These are phyloP conservation scores for Batillaria attramentaria DNA, from an alignment of 1,140 invertebrate species.

Conservation along the genomic window DNA sequence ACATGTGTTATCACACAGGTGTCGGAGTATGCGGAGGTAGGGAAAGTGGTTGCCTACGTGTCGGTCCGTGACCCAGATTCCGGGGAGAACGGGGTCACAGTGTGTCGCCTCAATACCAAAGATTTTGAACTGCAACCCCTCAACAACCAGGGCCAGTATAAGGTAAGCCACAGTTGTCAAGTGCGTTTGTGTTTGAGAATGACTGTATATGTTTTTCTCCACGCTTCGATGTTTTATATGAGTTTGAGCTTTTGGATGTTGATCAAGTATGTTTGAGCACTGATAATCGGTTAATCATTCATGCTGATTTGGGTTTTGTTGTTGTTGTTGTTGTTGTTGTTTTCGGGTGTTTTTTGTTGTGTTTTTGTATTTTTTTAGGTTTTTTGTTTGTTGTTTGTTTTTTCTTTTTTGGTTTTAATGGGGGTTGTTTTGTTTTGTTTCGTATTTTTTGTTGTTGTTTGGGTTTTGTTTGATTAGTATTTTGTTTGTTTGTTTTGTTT, in stretches of 20 bases:
- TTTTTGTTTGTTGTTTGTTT: too few relatives aligned
- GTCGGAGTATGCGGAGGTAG: constrained; percentile 58
- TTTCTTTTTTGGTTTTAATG: too few relatives aligned
- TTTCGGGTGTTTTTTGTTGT: too few relatives aligned
- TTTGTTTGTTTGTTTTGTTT: too few relatives aligned
- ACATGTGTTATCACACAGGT: constrained; percentile 44
- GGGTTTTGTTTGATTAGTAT: too few relatives aligned
- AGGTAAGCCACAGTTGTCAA: constrained; percentile 38
- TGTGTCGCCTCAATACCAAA: constrained; percentile 44
- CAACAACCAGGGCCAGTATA: constrained; percentile 49
- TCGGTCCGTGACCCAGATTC: constrained; percentile 56
- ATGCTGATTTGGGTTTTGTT: too few relatives aligned
- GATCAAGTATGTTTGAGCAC: background rate
- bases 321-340: too few relatives aligned
- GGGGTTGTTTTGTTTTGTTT: too few relatives aligned
- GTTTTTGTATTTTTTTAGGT: too few relatives aligned
- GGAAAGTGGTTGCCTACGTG: constrained; percentile 58
- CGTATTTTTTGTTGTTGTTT: too few relatives aligned
- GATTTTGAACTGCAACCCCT: constrained; percentile 52
- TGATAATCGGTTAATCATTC: background rate
- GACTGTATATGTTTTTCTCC: background rate
- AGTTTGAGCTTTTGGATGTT: background rate
- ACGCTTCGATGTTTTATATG: background rate
- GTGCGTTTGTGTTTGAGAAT: background rate
- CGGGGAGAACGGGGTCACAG: constrained; percentile 56